Base-by-base conservation (phyloP, 2,888 invertebrate genomes). In the Ectemnius lituratus region DNA sequence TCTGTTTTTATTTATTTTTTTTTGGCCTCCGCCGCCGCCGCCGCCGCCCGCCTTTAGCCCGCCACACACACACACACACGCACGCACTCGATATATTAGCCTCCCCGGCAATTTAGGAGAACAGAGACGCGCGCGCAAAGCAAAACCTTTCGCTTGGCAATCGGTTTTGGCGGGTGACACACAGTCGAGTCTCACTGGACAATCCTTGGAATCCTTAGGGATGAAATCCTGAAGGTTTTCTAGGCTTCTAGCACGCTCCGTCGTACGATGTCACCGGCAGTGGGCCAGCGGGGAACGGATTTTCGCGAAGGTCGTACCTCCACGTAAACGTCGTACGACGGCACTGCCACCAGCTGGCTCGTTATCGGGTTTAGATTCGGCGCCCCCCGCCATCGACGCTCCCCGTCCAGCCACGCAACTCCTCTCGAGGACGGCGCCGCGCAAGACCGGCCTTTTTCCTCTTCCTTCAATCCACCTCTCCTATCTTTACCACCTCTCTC, bases 291-390 rank as follows among this genome's bases (percentile, higher is more conserved):
- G 66, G 57, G 66, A 76, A 71, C 66, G 63, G 61, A 63, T 67
- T 76, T 70, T 75, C 75, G 70, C 71, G 71, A 76, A 73, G 71
- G 65, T 67, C 76, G 75, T 67, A 73, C 78, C 76, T 78, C 70
- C 83, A 75, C 79, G 80, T 80, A 83, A 83, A 79, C 80, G 76
- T 79, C 77, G 75, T 76, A 78, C 75, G 83, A 79, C 84, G 83
- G 79, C 81, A 82, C 81, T 81, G 79, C 80, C 80, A 83, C 82
- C 85, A 85, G 85, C 85, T 87, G 86, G 86, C 75, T 86, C 83
- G 84, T 82, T 85, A 85, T 87, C 86, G 84, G 84, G 84, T 83
- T 84, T 80, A 78, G 84, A 87, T 87, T 82, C 84, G 80, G 81
- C 82, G 79, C 84, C 84, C 84, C 84, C 73, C 49, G 59, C 65